These are phyloP conservation scores for Ichneumoninae sp. DNA, from an alignment of 2,888 invertebrate species.

Conservation along the genomic window DNA sequence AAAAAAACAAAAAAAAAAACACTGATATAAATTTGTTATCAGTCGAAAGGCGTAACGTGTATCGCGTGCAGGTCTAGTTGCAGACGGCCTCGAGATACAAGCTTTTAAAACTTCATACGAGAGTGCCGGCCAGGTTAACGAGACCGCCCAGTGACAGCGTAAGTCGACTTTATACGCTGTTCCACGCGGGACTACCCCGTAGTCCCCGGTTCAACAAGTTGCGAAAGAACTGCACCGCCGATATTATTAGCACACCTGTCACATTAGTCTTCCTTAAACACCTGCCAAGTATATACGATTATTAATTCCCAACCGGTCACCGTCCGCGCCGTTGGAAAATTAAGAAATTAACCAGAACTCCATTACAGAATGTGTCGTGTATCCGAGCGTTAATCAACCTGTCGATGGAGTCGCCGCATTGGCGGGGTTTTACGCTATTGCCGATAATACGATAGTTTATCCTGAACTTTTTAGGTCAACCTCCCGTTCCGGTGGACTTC, in stretches of 20 bases:
- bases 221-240: constrained; percentile 52
- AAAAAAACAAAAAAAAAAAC: constrained; percentile 9
- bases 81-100: constrained; percentile 47
- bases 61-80: constrained; percentile 49
- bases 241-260: constrained; percentile 64
- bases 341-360: constrained; percentile 63
- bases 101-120: constrained; percentile 51
- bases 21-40: constrained; percentile 59
- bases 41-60: constrained; percentile 25
- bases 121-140: constrained; percentile 46
- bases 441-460: constrained; percentile 45
- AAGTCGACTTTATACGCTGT: constrained; percentile 45
- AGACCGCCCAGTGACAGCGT: constrained; percentile 55
- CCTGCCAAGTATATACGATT: constrained; percentile 61
- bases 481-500: neutral
- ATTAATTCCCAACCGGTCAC: constrained; percentile 60
- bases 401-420: constrained; percentile 66
- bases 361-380: constrained; percentile 57
- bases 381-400: constrained; percentile 68
- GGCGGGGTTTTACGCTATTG: constrained; percentile 51
- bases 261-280: constrained; percentile 67
- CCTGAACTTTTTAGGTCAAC: constrained; percentile 9
- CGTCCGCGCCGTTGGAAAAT: constrained; percentile 49
- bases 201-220: constrained; percentile 57
- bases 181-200: constrained; percentile 49